phyloP scores from a whole-genome alignment of 1,140 invertebrate species.

The Diachasmimorpha longicaudata region DNA sequence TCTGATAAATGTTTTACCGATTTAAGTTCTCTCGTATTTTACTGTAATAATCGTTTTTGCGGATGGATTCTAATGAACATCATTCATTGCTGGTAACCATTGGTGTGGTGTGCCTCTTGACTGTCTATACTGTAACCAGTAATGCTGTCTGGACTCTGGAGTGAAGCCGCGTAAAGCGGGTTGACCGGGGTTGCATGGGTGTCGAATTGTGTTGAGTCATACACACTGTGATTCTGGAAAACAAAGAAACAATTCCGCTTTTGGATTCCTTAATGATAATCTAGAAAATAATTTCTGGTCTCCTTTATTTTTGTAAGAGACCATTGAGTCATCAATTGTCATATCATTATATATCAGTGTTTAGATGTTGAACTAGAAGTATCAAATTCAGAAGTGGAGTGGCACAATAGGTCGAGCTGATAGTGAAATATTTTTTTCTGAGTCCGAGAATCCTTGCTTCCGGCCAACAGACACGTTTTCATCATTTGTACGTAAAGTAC shows the following conservation, averaged over 20 bases:
- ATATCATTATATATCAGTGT: not conserved
- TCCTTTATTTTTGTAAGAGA: not conserved
- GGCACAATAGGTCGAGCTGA: too few species aligned
- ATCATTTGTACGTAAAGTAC: too few species aligned
- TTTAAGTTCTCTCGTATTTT: not conserved
- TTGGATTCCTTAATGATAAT: slow-evolving; percentile 33
- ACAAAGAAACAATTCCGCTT: slow-evolving; percentile 56
- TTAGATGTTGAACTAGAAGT: not conserved
- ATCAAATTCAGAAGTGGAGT: not conserved
- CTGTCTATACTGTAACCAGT: slow-evolving; percentile 67
- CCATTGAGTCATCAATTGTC: not conserved
- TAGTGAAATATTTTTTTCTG: too few species aligned
- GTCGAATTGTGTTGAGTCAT: slow-evolving; percentile 81
- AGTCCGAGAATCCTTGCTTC: too few species aligned
- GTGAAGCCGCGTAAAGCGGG: slow-evolving; percentile 73
- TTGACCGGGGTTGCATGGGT: slow-evolving; percentile 72
- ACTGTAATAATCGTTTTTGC: not conserved
- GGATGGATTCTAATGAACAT: slow-evolving; percentile 13
- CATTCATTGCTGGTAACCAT: slow-evolving; percentile 58
- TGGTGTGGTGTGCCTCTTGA: slow-evolving; percentile 54
- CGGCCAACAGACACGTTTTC: too few species aligned
- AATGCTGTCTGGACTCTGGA: slow-evolving; percentile 79
- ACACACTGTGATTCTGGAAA: slow-evolving; percentile 75
- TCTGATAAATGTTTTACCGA: not conserved
- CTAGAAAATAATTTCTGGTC: not conserved